phyloP scores from a whole-genome alignment of 2,888 invertebrate species.

The Cheilosia impressa region DNA sequence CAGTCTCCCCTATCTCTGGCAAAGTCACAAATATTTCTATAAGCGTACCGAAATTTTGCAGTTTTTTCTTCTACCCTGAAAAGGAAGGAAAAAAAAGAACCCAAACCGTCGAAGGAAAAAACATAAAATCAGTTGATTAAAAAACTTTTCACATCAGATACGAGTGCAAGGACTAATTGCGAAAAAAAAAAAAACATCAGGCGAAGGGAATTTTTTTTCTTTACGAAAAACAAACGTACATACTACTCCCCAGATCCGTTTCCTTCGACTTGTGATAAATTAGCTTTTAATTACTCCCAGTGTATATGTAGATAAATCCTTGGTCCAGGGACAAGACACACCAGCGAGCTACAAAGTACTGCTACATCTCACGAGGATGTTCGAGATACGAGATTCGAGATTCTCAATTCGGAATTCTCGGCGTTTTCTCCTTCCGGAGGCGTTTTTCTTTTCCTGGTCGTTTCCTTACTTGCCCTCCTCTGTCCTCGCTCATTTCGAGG shows the following conservation, averaged over 20 bases:
- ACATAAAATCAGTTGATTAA: conserved; percentile 59
- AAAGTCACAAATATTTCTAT: conserved; percentile 27
- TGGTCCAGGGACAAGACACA: conserved; percentile 55
- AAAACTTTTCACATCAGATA: conserved; percentile 73
- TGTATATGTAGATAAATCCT: conserved; percentile 65
- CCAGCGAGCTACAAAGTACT: conserved; percentile 44
- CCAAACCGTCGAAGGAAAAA: conserved; percentile 30
- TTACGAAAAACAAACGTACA: conserved; percentile 32
- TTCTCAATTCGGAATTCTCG: conserved; percentile 1
- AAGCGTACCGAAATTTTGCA: conserved; percentile 29
- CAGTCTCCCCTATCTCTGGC: conserved; percentile 6
- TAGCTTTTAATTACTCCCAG: conserved; percentile 73
- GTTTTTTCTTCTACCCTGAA: conserved; percentile 2
- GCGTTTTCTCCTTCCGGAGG: conserved; percentile 16
- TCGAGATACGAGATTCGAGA: conserved; percentile 40
- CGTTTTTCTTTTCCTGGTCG: conserved; percentile 22
- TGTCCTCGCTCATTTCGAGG: conserved; percentile 65
- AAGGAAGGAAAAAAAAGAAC: conserved; percentile 2
- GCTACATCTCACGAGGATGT: conserved; percentile 33
- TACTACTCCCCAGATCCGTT: conserved; percentile 57
- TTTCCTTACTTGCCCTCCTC: conserved; percentile 15
- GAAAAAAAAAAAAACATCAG: conserved; percentile 33
- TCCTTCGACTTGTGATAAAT: conserved; percentile 73
- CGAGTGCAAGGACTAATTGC: conserved; percentile 70
- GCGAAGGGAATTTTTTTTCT: conserved; percentile 43